phyloP scores from a whole-genome alignment of 2,113 vertebrate genomes.

The Hydropotes inermis region DNA sequence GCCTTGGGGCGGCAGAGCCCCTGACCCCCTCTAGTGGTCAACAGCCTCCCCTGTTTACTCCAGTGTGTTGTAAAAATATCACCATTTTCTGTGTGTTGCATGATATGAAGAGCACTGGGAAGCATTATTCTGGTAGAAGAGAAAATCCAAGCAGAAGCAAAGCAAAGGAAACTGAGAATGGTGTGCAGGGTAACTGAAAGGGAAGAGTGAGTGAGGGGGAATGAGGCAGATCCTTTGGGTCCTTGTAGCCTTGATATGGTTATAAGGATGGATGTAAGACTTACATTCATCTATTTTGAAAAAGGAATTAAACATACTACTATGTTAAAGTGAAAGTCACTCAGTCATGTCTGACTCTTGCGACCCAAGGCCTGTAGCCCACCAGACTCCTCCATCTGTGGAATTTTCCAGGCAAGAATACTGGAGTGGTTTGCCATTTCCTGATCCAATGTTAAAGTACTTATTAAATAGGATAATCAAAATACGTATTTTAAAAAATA shows the following conservation, averaged over 20 bases:
- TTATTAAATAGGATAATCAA: not conserved
- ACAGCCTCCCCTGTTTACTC: not conserved
- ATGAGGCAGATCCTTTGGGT: not conserved
- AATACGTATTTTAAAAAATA: not conserved
- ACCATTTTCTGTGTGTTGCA: not conserved
- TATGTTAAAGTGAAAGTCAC: not conserved
- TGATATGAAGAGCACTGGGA: not conserved
- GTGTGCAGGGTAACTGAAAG: not conserved
- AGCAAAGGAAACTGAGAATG: not conserved
- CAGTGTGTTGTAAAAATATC: not conserved
- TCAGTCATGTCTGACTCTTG: not conserved
- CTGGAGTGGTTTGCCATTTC: not conserved
- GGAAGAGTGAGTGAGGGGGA: not conserved
- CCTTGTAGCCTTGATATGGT: not conserved
- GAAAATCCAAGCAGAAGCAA: not conserved
- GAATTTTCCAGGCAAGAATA: not conserved
- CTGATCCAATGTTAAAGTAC: not conserved
- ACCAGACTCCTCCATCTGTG: not conserved
- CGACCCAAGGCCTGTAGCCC: not conserved
- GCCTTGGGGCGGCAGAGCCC: not conserved
- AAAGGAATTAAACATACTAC: not conserved
- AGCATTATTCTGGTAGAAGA: not conserved
- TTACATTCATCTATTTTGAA: not conserved
- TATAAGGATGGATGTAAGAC: not conserved
- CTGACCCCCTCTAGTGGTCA: not conserved